Base-by-base conservation (phyloP, 2,797 vertebrate species). In the Myiotriccus ornatus region DNA sequence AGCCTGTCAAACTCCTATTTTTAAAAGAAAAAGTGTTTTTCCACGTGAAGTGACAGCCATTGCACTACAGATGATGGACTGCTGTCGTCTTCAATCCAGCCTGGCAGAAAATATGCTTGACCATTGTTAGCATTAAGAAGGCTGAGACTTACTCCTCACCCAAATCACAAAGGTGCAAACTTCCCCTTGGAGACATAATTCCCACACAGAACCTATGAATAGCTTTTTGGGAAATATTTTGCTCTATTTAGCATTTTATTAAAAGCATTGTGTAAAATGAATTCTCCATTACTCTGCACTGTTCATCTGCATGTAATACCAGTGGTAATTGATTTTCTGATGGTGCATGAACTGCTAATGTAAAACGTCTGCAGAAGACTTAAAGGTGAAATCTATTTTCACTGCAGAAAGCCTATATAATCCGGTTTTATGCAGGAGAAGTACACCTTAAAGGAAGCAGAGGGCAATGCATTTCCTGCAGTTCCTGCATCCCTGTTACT, bases 201-300 rank as follows among this genome's bases (percentile, higher is more conserved):
- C 94, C 85, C 95, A 71, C 79, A 73, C 30, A 86, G 70, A 84
- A 47, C 39, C 87, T 97, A 94, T 94, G 96, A 97, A 97, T 94
- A 97, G 89, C 56, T 91, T 64, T 84, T 89, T 34, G 70, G 82
- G 96, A 97, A 97, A 97, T 82, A 97, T 95, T 96, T 96, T 96
- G 75, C 95, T 96, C 90, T 95, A 97, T 96, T 97, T 97, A 95
- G 94, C 82, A 89, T 94, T 96, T 97, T 93, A 93, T 95, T 95
- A 95, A 86, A 91, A 94, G 57, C 94, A 95, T 95, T 96, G 76
- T 96, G 91, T 88, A 90, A 95, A 95, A 96, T 78, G 86, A 96
- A 96, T 97, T 96, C 96, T 79, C 55, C 8, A 4, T 97, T 94
- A 63, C 81, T 95, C 84, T 84, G 49, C n/a, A 28, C 85, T 94